These are phyloP conservation scores for Tenualosa ilisha DNA, from an alignment of 2,797 vertebrate species.

Conservation along the genomic window DNA sequence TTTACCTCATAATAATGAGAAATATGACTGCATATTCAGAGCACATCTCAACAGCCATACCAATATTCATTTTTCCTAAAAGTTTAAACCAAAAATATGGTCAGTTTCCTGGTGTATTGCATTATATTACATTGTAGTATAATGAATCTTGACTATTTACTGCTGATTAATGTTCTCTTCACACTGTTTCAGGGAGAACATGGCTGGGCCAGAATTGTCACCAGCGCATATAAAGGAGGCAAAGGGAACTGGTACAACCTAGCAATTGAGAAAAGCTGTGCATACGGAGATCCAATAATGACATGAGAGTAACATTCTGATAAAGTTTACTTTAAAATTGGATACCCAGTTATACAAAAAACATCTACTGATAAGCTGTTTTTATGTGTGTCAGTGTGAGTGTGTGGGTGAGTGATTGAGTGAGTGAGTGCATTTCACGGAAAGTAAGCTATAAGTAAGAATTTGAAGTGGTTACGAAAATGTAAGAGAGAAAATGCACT, in stretches of 20 bases:
- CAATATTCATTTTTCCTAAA: too few species aligned
- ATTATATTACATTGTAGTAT: too few species aligned
- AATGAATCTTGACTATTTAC: not conserved
- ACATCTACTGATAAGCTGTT: not conserved
- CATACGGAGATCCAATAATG: slow-evolving; percentile 77
- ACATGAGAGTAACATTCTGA: slow-evolving; percentile 32
- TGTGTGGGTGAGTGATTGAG: not conserved
- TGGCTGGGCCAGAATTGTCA: slow-evolving; percentile 84
- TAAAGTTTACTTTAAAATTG: too few species aligned
- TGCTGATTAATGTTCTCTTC: not conserved
- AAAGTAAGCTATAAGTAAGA: not conserved
- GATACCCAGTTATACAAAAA: not conserved
- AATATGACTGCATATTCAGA: not conserved
- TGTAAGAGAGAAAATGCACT: not conserved
- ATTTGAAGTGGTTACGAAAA: not conserved
- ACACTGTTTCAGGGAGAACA: slow-evolving; percentile 73
- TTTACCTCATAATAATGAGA: not conserved
- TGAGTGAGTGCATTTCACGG: not conserved
- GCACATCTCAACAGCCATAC: not conserved
- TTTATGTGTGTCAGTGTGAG: not conserved
- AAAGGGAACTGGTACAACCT: slow-evolving; percentile 77
- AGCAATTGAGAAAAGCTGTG: slow-evolving; percentile 74
- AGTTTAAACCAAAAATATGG: too few species aligned
- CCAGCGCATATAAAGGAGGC: slow-evolving; percentile 79
- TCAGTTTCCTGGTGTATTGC: too few species aligned